Base-by-base conservation (phyloP, 2,888 invertebrate genomes). In the Anodontia alba region DNA sequence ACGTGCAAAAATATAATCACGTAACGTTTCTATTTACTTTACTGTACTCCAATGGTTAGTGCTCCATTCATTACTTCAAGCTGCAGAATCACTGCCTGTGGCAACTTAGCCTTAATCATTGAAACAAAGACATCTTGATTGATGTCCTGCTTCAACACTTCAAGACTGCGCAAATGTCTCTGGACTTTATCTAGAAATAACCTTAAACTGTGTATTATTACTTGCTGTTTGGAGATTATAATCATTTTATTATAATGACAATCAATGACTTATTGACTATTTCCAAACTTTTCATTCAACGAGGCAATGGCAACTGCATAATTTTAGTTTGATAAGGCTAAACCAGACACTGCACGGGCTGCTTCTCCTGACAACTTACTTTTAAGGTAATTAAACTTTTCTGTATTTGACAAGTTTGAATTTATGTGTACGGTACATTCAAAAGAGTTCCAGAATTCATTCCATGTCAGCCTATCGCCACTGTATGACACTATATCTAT, bases 51-150 rank as follows among this genome's bases (percentile, higher is more conserved):
- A 73, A 17, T 67, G 62, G 3, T 49, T 26, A 33, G 33, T 42
- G 42, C 23, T 46, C 72, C 71, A 17, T 76, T 70, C 23, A 57
- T 38, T n/a, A 76, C 42, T 46, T 76, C 76, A 23, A 76, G 57
- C 54, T 79, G 68, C 0, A 68, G 49, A 15, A 73, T 26, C 42
- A 71, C 70, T 23, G 69, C 70, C 51, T 71, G 42, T 7, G 80
- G 81, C 23, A 73, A 33, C 68, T 81, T 81, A 38, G 43, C 29
- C 26, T 68, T 36, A 23, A 81, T 68, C 43, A 78, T 67, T 0
- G 78, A 78, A 33, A 78, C 67, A 75, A 75, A 72, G 15, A 81
- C 73, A 43, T 75, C 57, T 68, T 81, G 81, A 26, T 73, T 43
- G 1, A 78, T 57, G n/a, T n/a, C n/a, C n/a, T n/a, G 69, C 78